Conservation (phyloP, 2,113 vertebrate species). For the Stigmatopora argus region DNA sequence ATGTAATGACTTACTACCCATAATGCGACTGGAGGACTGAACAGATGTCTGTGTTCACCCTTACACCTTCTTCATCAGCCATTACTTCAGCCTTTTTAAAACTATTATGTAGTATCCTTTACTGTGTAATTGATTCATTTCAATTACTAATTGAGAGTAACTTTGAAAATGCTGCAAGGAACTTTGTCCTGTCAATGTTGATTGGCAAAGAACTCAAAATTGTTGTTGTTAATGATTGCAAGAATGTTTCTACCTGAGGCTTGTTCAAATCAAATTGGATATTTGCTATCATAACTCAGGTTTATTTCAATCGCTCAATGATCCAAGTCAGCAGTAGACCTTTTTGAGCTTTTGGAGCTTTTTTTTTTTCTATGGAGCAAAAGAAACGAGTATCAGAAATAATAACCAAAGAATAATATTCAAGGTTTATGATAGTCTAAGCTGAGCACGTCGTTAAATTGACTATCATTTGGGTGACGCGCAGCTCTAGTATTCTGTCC, state of each 20-base stretch:
- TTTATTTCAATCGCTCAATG: background rate
- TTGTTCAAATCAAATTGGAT: constrained; percentile 2
- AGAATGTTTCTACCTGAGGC: background rate
- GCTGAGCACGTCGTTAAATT: background rate
- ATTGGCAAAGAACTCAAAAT: background rate
- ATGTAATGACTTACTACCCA: constrained; percentile 53
- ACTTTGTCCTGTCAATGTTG: background rate
- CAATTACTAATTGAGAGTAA: background rate
- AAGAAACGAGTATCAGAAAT: background rate
- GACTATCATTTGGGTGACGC: background rate
- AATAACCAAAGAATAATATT: background rate
- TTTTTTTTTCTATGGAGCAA: background rate
- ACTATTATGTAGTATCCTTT: too few species aligned
- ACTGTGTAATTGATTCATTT: background rate
- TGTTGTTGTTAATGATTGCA: background rate
- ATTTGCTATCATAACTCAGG: background rate
- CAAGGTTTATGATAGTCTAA: background rate
- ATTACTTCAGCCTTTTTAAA: constrained; percentile 13
- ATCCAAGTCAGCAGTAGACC: background rate
- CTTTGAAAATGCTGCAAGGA: background rate
- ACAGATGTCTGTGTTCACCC: constrained; percentile 21
- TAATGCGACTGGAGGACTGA: constrained; percentile 31
- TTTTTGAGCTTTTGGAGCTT: background rate
- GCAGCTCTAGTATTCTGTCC: background rate
- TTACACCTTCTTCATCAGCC: background rate